These are phyloP conservation scores for Centropristis striata DNA, from an alignment of 2,113 vertebrate species.

Conservation along the genomic window DNA sequence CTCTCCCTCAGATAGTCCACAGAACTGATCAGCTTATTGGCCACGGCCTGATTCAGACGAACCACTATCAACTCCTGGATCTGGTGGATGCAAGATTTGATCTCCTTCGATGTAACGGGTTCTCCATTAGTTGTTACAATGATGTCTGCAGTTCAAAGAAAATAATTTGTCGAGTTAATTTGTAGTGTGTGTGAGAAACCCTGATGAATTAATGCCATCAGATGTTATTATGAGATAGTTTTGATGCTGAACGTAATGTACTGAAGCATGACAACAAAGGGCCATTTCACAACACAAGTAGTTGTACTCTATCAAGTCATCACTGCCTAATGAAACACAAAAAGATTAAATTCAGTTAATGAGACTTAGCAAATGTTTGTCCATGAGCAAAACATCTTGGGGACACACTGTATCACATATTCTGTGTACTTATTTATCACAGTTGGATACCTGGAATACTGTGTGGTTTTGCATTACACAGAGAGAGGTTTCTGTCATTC, in stretches of 20 bases:
- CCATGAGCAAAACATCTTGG: neutral
- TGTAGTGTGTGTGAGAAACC: neutral
- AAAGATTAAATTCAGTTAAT: neutral
- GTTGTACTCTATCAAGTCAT: neutral
- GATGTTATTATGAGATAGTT: neutral
- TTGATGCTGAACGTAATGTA: neutral
- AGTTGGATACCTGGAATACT: neutral
- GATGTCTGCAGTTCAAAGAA: constrained; percentile 85
- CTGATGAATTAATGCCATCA: neutral
- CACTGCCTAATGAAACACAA: neutral
- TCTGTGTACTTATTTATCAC: neutral
- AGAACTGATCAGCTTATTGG: constrained; percentile 96
- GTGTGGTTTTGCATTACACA: neutral
- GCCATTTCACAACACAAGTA: neutral
- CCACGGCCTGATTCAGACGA: constrained; percentile 95
- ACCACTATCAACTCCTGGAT: constrained; percentile 97
- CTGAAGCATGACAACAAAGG: neutral
- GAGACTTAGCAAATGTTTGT: neutral
- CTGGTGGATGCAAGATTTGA: constrained; percentile 95
- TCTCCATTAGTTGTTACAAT: constrained; percentile 94
- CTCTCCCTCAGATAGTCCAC: constrained; percentile 98
- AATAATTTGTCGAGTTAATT: neutral
- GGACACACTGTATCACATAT: neutral
- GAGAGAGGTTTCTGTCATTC: neutral
- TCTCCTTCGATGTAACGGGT: constrained; percentile 92